Evolutionary conservation across 92 coral and sea anemone species (phyloP), one percentile per base, ranked within the genome.

Genomic region (Ricordea florida): DNA sequence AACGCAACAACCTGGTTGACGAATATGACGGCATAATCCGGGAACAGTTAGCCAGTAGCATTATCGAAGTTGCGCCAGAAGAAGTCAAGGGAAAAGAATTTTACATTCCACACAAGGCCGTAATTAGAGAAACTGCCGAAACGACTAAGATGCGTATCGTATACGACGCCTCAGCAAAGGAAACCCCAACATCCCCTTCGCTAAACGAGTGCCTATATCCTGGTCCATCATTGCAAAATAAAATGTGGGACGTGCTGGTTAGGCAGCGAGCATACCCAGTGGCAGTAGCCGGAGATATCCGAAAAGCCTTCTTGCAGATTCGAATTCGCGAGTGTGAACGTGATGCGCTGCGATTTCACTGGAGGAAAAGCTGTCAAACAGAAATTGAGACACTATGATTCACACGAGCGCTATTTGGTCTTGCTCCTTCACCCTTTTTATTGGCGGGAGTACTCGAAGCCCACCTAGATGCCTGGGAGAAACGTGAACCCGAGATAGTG

Each of bases 71-170:
- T 8, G 42, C 64, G 16, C 83, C 83, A 15, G 25, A 10, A 25
- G 65, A 63, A 41, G 3, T 31, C 10, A 25, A 1, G 11, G 64
- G 82, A 17, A 48, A 27, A 15, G 75, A 76, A 24, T 69, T 61
- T 17, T 69, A 69, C 43, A 80, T 80, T 28, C 86, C 74, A 0
- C 86, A 70, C 44, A 80, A 80, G 25, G 16, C 71, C 3, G 86
- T 80, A n/a, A 17, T 72, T 2, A 9, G 86, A 10, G 47, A 80
- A 72, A 15, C 4, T 0, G 81, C 83, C 6, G 72, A 47, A 32
- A 37, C 36, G 2, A 59, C 85, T 2, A 79, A 79, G 17, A 17
- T 79, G 22, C 60, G 80, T 10, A 24, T 79, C 1, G 85, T 47
- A 10, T 46, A 75, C 42, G 64, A 75, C 20, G 52, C 81, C 10